Evolutionary conservation across 2,113 vertebrate genomes (phyloP).

Genomic region (cat (Felis catus)): DNA sequence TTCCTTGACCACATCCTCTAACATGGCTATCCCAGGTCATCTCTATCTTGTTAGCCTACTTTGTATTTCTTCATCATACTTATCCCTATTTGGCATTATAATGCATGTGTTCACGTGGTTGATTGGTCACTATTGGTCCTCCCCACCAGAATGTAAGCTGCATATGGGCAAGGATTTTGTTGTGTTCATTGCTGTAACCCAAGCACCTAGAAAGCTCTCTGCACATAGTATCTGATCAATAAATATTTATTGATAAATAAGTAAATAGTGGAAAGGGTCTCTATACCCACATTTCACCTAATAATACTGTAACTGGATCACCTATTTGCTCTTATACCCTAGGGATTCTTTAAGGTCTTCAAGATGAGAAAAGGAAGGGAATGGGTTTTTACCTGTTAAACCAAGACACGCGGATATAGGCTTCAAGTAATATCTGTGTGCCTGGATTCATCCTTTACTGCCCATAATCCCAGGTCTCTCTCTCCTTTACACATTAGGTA

Average conservation of each 20-base stretch:
- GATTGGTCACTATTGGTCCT: background rate
- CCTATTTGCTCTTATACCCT: background rate
- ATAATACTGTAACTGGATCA: background rate
- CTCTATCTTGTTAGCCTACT: background rate
- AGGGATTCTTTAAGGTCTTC: background rate
- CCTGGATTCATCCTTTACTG: background rate
- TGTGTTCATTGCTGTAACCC: background rate
- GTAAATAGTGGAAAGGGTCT: background rate
- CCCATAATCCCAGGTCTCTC: background rate
- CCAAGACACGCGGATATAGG: background rate
- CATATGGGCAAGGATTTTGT: background rate
- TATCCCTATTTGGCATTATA: background rate
- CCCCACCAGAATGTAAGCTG: background rate
- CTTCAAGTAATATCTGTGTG: background rate
- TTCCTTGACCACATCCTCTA: background rate
- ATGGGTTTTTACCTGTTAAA: background rate
- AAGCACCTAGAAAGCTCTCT: background rate
- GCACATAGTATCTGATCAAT: background rate
- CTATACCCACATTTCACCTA: background rate
- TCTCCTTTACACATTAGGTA: background rate
- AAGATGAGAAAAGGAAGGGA: background rate
- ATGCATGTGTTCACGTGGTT: background rate
- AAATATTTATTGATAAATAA: conserved; percentile 9
- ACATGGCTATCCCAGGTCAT: background rate
- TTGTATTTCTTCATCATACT: background rate